A percentile compares a stretch with the other conserved stretches of the same genome.
These are phyloP conservation scores for Salvelinus fontinalis DNA, from an alignment of 2,113 vertebrate genomes.

Conservation along the genomic window DNA sequence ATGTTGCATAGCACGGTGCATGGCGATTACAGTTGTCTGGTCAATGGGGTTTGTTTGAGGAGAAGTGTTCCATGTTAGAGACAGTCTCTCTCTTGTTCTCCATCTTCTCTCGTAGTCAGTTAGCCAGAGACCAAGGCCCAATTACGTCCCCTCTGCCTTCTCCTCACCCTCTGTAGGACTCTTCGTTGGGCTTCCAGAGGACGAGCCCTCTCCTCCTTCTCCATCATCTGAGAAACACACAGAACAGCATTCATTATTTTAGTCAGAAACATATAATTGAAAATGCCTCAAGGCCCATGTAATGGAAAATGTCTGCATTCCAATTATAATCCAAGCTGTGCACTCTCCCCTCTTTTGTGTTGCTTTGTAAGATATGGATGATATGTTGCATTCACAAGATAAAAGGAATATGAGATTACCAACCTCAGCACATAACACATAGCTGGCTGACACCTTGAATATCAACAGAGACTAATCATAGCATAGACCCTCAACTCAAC, in stretches of 20 bases:
- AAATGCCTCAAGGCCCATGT: not conserved
- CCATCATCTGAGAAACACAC: slow-evolving; percentile 62
- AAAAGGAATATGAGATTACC: not conserved
- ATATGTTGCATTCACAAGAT: not conserved
- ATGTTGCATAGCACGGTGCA: slow-evolving; percentile 57
- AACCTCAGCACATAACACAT: too few relatives aligned
- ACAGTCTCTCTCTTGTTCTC: not conserved
- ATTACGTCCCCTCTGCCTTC: slow-evolving; percentile 52
- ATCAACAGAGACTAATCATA: too few relatives aligned
- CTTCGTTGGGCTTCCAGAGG: slow-evolving; percentile 62
- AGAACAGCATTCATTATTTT: not conserved
- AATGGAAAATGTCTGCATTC: not conserved
- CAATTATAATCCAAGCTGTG: not conserved
- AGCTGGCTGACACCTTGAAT: too few relatives aligned
- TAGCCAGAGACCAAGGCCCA: not conserved
- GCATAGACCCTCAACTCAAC: too few relatives aligned
- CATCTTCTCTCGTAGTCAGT: not conserved
- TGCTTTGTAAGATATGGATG: not conserved
- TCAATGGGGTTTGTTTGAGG: slow-evolving; percentile 16
- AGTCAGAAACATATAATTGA: not conserved
- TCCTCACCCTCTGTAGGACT: slow-evolving; percentile 61
- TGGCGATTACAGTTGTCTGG: slow-evolving; percentile 54
- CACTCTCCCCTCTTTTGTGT: not conserved
- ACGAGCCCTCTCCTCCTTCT: slow-evolving; percentile 67
- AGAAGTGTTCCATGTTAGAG: not conserved